Evolutionary conservation across 2,113 vertebrate genomes (phyloP), one percentile per base, ranked within the genome.

Genomic region (Tachycineta bicolor): DNA sequence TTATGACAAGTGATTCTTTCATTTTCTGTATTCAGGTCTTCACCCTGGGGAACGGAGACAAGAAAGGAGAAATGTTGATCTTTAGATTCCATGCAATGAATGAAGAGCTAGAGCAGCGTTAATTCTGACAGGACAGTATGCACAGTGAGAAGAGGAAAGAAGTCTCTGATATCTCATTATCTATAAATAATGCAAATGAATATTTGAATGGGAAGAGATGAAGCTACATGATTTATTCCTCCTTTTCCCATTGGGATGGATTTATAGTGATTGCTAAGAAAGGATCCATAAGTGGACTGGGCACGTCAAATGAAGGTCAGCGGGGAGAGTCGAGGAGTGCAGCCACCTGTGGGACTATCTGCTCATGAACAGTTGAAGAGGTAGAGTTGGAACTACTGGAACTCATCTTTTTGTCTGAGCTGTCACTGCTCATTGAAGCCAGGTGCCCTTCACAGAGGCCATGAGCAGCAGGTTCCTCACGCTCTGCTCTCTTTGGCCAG

Each of bases 101-200:
- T 59, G 59, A 65, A 77, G 50, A 73, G 37, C 58, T 44, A n/a
- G 46, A 60, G 53, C 55, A 64, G 63, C 41, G 65, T 50, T 65
- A 62, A 60, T 75, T 89, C 79, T 62, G 78, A 12, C 73, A 80
- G 71, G 68, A 24, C 47, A 58, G 52, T 62, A 41, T 26, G 53
- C 68, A 90, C 69, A 63, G 37, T 12, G 74, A 85, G 52, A 75
- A n/a, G 23, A 87, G 34, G 63, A 74, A 91, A 83, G 84, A 80
- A 81, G 39, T 62, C 55, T 79, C 60, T 76, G 60, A 17, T 85
- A 86, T 69, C 46, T 92, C 63, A 44, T 96, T 68, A 74, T 60
- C n/a, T 80, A 92, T 96, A 89, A 83, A 71, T 73, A 80, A 97
- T 64, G 69, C 17, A 89, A 70, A 94, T 73, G 50, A 77, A 50